Percentiles rank a stretch among this genome's conserved stretches.
Conservation (phyloP, 2,113 vertebrate species). For the Stigmatopora nigra region DNA sequence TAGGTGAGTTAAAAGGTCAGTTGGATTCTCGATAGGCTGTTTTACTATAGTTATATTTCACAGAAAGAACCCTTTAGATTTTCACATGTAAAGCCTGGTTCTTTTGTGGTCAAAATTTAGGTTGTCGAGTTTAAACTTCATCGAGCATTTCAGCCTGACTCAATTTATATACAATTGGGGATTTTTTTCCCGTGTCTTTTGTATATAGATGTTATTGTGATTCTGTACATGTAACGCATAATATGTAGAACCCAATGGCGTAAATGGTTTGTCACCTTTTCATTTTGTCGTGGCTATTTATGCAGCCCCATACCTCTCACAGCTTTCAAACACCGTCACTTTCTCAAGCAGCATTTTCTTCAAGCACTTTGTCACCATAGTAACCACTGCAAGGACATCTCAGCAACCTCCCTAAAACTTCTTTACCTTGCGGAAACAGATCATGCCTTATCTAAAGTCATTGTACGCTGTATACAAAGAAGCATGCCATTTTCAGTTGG, state of each 20-base stretch:
- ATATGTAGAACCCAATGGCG: background rate
- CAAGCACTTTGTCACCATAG: conserved; percentile 43
- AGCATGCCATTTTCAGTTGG: background rate
- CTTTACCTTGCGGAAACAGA: conserved; percentile 42
- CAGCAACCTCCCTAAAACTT: conserved; percentile 35
- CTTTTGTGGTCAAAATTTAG: background rate
- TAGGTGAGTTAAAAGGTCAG: background rate
- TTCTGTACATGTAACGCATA: background rate
- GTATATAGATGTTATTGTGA: background rate
- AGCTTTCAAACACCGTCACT: conserved; percentile 10
- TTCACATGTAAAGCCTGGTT: background rate
- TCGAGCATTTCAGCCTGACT: background rate
- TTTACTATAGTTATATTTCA: background rate
- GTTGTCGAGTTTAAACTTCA: background rate
- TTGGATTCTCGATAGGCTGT: background rate
- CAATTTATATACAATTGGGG: too few species aligned
- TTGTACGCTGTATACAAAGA: background rate
- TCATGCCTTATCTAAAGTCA: conserved; percentile 48
- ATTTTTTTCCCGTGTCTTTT: background rate
- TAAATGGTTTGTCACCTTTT: background rate
- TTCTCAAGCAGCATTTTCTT: conserved; percentile 11
- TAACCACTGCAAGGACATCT: conserved; percentile 49
- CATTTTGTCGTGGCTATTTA: background rate
- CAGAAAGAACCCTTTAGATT: background rate
- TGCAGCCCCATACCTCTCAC: background rate